Evolutionary conservation across 2,113 vertebrate species (phyloP).

Genomic region (Amphilophus citrinellus): DNA sequence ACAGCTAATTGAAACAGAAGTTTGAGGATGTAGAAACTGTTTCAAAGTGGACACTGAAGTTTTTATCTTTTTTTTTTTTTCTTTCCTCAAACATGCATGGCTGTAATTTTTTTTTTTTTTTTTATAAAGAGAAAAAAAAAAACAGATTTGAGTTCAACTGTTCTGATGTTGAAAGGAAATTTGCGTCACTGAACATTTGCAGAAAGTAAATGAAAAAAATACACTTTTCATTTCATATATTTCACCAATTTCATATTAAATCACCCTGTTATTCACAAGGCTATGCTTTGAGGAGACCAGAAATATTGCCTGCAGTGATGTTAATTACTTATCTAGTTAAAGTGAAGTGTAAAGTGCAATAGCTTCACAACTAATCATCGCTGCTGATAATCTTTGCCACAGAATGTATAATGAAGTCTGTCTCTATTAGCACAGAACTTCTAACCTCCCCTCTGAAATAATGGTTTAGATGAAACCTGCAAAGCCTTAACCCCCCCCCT

Average conservation of each 20-base stretch:
- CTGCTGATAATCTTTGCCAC: conserved; percentile 8
- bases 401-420: neutral
- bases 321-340: conserved; percentile 21
- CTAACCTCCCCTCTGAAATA: neutral
- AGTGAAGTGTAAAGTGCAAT: conserved; percentile 3
- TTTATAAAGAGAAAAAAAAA: neutral
- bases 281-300: neutral
- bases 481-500: neutral
- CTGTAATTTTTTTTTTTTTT: neutral
- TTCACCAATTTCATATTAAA: neutral
- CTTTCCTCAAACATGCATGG: neutral
- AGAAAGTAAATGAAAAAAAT: conserved; percentile 2
- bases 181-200: conserved; percentile 1
- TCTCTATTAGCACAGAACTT: conserved; percentile 18
- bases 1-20: neutral
- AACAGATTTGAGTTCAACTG: neutral
- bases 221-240: neutral
- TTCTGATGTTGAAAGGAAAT: conserved; percentile 16
- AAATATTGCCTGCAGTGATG: conserved; percentile 7
- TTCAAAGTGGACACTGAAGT: neutral
- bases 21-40: conserved; percentile 3
- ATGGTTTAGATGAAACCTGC: neutral
- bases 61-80: neutral
- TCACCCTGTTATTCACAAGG: neutral
- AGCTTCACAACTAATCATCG: neutral